phyloP scores from a whole-genome alignment of 2,797 vertebrate species.

The Acrocephalus scirpaceus region DNA sequence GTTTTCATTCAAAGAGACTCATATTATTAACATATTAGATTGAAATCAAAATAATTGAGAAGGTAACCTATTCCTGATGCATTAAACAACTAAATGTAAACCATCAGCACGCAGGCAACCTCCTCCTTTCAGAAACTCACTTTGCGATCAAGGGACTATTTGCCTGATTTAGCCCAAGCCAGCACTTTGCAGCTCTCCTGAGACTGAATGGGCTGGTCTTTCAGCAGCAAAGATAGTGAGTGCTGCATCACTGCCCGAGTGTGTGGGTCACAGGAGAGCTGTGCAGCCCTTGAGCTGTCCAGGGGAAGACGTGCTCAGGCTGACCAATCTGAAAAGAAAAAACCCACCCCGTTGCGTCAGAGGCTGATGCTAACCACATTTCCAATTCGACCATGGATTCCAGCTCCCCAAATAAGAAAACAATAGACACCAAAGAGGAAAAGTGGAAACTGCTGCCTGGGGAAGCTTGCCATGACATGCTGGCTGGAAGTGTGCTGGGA shows the following conservation, averaged over 20 bases:
- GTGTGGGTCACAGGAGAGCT: not conserved
- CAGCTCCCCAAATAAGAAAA: slow-evolving; percentile 43
- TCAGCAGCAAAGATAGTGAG: not conserved
- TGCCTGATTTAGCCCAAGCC: not conserved
- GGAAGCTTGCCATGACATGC: slow-evolving; percentile 15
- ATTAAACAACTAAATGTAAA: slow-evolving; percentile 4
- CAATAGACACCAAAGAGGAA: slow-evolving; percentile 56
- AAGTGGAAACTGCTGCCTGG: slow-evolving; percentile 57
- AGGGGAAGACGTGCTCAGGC: not conserved
- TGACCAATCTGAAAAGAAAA: not conserved
- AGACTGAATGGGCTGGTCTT: not conserved
- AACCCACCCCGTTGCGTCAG: not conserved
- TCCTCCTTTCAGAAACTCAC: not conserved
- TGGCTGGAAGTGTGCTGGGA: slow-evolving; percentile 1
- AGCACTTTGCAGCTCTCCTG: not conserved
- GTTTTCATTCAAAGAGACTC: slow-evolving; percentile 19
- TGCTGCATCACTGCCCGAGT: fast-evolving
- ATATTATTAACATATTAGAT: slow-evolving; percentile 38
- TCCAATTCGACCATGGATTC: not conserved
- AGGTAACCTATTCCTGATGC: not conserved
- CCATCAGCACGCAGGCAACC: not conserved
- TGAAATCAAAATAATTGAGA: slow-evolving; percentile 27
- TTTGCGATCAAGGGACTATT: not conserved
- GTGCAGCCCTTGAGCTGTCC: not conserved
- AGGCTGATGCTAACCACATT: slow-evolving; percentile 29